These are phyloP conservation scores for Odocoileus virginianus DNA, from an alignment of 2,113 vertebrate genomes.

Conservation along the genomic window DNA sequence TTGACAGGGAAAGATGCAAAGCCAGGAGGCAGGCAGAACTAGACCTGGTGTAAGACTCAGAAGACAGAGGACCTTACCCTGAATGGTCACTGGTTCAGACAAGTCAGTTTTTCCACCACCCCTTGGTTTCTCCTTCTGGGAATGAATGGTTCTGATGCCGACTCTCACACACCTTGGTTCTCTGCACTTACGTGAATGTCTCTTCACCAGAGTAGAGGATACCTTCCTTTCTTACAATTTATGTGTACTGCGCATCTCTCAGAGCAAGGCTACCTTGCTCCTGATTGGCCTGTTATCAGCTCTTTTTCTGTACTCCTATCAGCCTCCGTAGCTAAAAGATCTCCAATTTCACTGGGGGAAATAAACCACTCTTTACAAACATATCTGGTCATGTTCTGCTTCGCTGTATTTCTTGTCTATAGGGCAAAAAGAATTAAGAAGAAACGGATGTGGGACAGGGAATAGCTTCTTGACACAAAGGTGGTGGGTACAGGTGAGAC, in stretches of 20 bases:
- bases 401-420: not conserved
- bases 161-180: not conserved
- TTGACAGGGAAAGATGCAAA: not conserved
- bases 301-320: not conserved
- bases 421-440: not conserved
- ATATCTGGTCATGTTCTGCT: not conserved
- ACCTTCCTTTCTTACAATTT: not conserved
- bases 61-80: not conserved
- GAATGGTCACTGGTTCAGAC: not conserved
- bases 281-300: not conserved
- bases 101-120: not conserved
- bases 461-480: not conserved
- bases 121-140: not conserved
- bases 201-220: not conserved
- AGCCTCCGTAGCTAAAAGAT: not conserved
- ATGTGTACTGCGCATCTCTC: not conserved
- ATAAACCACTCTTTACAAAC: not conserved
- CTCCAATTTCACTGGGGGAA: not conserved
- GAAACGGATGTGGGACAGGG: not conserved
- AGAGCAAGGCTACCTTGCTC: not conserved
- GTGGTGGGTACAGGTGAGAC: not conserved
- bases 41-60: not conserved
- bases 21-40: not conserved
- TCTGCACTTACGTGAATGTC: not conserved
- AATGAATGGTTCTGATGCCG: not conserved